These are phyloP conservation scores for Asarcornis scutulata DNA, from an alignment of 2,113 vertebrate genomes.

Conservation along the genomic window DNA sequence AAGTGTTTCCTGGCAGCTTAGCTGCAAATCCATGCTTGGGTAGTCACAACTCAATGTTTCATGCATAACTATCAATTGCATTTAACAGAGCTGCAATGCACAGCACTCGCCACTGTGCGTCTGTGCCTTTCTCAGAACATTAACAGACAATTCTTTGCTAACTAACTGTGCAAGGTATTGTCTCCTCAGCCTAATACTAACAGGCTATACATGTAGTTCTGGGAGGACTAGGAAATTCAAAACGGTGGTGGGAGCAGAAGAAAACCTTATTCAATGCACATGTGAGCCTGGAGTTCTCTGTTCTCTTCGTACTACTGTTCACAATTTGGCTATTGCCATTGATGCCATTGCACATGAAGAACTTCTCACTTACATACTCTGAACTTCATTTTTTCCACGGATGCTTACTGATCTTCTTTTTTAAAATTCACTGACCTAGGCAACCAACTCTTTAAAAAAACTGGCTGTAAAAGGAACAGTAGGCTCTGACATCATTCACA, in stretches of 20 bases:
- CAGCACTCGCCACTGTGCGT: fast-evolving
- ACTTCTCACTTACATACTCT: background rate
- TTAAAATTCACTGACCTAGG: background rate
- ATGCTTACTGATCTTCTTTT: background rate
- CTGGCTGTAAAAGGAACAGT: background rate
- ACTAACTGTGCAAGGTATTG: fast-evolving
- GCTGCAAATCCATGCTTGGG: background rate
- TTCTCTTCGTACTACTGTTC: background rate
- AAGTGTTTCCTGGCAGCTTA: background rate
- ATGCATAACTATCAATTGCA: background rate
- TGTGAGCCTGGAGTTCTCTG: background rate
- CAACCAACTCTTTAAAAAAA: background rate
- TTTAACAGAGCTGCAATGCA: background rate
- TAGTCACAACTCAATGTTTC: background rate
- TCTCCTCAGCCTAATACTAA: background rate
- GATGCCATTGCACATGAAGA: background rate
- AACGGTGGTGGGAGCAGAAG: background rate
- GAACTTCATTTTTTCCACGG: fast-evolving
- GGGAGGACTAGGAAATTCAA: background rate
- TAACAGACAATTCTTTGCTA: background rate
- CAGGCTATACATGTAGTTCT: background rate
- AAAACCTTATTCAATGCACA: background rate
- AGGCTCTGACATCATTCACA: too few relatives aligned
- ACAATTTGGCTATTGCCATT: background rate
- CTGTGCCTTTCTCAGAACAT: background rate